Evolutionary conservation across 1,140 invertebrate species (phyloP), one percentile per base, ranked within the genome.

Genomic region (Bombus consobrinus): DNA sequence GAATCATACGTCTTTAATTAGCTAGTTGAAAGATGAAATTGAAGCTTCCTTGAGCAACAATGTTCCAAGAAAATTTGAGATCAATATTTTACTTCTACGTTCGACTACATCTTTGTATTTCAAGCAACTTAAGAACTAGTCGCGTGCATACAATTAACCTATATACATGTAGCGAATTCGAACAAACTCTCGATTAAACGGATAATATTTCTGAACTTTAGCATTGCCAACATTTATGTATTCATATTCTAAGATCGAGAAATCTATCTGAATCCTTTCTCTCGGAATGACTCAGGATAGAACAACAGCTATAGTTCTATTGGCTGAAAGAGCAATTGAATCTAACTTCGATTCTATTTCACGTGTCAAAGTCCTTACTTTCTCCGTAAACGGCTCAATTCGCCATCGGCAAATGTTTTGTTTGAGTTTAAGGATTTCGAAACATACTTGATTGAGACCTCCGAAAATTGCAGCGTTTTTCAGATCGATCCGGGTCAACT

Each of bases 401-500:
- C 22, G 22, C 41, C 13, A 43, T 2, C 47, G 10, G n/a, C 18
- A 47, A 74, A 34, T 6, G 39, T 81, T 41, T 57, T 37, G 28
- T 22, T 25, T 4, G 22, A n/a, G 22, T 71, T 79, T 59, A 75
- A 37, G 64, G n/a, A 39, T 59, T 81, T 43, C 47, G 15, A 80
- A 89, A 86, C 25, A 68, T 47, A 34, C 66, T 59, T 32, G 77
- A 78, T 90, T 77, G 73, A 84, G 75, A 73, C 72, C 80, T 53
- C 47, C 43, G 47, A 37, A 53, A 80, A 87, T 86, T 86, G 75
- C 47, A 87, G 75, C 76, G 41, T 85, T 87, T 71, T 85, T 62
- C 71, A 83, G 57, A 90, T 91, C 88, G 88, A 92, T 89, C 64
- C 83, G 69, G 86, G 86, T 91, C 87, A 91, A 91, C 75, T 77